Base-by-base conservation (phyloP, 2,888 invertebrate genomes). In the Craniophora ligustri region DNA sequence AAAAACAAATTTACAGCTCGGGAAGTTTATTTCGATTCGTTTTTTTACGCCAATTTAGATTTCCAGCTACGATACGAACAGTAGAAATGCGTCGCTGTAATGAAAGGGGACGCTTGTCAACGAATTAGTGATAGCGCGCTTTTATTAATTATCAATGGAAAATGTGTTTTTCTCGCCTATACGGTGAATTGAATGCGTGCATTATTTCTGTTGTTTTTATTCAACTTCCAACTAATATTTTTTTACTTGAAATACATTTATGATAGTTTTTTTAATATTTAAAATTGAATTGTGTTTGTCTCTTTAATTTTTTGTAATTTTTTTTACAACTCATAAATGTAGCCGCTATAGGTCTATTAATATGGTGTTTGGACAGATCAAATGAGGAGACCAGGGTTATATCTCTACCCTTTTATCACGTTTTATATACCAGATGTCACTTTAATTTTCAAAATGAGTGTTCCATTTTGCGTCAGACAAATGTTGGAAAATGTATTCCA, bases 31-130 rank as follows among this genome's bases (percentile, higher is more conserved):
- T 69, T 70, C 53, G 32, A 63, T 66, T 69, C 15, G 68, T 58
- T 65, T 41, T 56, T 67, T 69, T 55, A 62, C 53, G 70, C 58
- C 59, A 69, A 70, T 69, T 67, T 67, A 69, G 63, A 69, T 69
- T 50, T 59, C 28, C 40, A 34, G 51, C 21, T n/a, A 53, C 39
- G 69, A 69, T 69, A 67, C 21, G 23, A 19, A 13, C 30, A 30
- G 35, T 35, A 26, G 57, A 44, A 57, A 51, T 46, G 30, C 38
- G 45, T 11, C 44, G 53, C 48, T 56, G 5, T 23, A 39, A 50
- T 57, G 38, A 55, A 55, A 57, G 51, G 55, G 58, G 42, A 54
- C 38, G 49, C 28, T 53, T 63, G 53, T 63, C 53, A 63, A 51
- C 59, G 15, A 70, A 59, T 67, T 66, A 56, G 53, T 54, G 38